Evolutionary conservation across 2,113 vertebrate species (phyloP).

Genomic region (Aplodontia rufa): DNA sequence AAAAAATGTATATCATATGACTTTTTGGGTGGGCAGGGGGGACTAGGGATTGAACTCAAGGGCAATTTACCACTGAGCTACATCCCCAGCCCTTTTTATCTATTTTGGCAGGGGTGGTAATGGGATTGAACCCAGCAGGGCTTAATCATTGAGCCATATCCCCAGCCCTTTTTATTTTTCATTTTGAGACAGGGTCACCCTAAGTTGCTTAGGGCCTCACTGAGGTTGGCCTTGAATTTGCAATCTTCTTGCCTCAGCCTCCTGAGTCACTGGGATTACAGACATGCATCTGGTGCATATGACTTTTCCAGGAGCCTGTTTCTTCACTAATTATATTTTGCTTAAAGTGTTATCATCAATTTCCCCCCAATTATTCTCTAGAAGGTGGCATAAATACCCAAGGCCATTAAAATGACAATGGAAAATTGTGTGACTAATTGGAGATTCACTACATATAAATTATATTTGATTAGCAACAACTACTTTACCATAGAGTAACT

Average conservation of each 20-base stretch:
- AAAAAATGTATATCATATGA: background rate
- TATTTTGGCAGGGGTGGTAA: no score
- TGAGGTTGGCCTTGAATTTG: no score
- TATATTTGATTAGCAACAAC: background rate
- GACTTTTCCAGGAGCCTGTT: background rate
- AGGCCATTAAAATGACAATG: background rate
- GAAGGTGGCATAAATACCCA: slow-evolving; percentile 5
- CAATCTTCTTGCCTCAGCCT: no score
- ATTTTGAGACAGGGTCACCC: no score
- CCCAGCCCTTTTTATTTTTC: no score
- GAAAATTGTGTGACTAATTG: background rate
- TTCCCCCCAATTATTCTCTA: background rate
- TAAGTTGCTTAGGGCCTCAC: no score
- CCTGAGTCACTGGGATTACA: no score
- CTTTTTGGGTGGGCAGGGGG: no score
- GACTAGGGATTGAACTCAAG: no score
- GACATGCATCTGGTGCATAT: background rate
- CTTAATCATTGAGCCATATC: no score
- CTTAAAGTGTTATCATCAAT: background rate
- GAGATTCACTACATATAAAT: background rate
- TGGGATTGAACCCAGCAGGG: no score
- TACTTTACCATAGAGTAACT: slow-evolving; percentile 1
- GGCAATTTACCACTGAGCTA: background rate
- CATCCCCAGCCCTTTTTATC: no score
- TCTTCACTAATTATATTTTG: background rate